Base-by-base conservation (phyloP, 2,888 invertebrate genomes). In the Apotomis turbidana region DNA sequence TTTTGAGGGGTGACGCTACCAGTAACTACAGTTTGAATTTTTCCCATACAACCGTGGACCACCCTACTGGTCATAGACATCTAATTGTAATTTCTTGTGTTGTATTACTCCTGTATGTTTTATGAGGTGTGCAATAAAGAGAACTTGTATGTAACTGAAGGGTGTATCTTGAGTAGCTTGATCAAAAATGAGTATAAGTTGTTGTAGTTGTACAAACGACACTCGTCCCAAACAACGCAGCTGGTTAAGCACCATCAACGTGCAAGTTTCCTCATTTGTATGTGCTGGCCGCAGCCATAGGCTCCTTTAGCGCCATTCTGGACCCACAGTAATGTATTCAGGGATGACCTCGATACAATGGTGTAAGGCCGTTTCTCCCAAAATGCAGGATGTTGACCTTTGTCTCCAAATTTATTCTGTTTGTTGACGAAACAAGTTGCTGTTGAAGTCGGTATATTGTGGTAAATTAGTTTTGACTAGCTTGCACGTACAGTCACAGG, bases 271-370 rank as follows among this genome's bases (percentile, higher is more conserved):
- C 57, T 57, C 57, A 57, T 57, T 57, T 27, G 2, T 57, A 52
- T 9, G 52, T 9, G n/a, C 13, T 44, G 59, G n/a, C 13, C 44
- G 44, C n/a, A 15, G 38, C 51, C 27, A 54, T 10, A 9, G 27
- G 36, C 12, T 27, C 63, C 12, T 71, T 59, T 66, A 71, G 49
- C 54, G 59, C 38, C 70, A 74, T 71, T 46, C 5, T 71, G 67
- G 70, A 69, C 72, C 68, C 64, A 69, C 62, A 52, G 72, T 73
- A 82, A 83, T 81, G 76, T 83, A 84, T 84, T 83, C 82, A 78
- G 80, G 83, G 81, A 79, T 77, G 74, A 68, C 72, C 69, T 77
- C 76, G 78, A 82, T 83, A 83, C 82, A 76, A 77, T 78, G 78
- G 80, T 78, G 59, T 74, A 77, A 75, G 75, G 76, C 76, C 74